Evolutionary conservation across 1,140 invertebrate genomes (phyloP).

Genomic region (Papilio glaucus): DNA sequence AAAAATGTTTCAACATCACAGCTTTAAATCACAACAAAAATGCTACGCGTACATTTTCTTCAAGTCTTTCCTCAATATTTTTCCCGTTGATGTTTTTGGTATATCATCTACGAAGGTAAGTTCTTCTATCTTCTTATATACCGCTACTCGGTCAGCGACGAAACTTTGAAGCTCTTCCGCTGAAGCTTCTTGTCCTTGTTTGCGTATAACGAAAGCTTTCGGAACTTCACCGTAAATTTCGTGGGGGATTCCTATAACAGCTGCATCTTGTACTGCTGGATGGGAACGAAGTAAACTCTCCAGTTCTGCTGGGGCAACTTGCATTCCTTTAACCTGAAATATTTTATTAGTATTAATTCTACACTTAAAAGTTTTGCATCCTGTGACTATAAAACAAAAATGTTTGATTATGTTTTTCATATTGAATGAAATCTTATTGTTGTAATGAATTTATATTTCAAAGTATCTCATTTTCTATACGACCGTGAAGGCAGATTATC

Average conservation of each 20-base stretch:
- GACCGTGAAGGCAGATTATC: too few species aligned
- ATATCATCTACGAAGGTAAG: slow-evolving; percentile 88
- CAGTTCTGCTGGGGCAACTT: slow-evolving; percentile 95
- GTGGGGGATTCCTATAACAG: slow-evolving; percentile 93
- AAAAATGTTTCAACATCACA: background rate
- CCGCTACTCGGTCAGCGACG: slow-evolving; percentile 86
- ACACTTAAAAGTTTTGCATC: background rate
- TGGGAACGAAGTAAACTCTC: slow-evolving; percentile 91
- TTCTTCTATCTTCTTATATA: slow-evolving; percentile 89
- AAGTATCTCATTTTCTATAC: too few species aligned
- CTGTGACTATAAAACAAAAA: too few species aligned
- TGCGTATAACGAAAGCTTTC: slow-evolving; percentile 87
- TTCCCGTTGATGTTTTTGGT: slow-evolving; percentile 90
- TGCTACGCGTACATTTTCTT: slow-evolving; percentile 77
- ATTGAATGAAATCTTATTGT: too few species aligned
- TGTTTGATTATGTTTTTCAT: too few species aligned
- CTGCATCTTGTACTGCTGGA: slow-evolving; percentile 90
- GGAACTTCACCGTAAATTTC: slow-evolving; percentile 91
- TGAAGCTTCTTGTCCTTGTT: slow-evolving; percentile 70
- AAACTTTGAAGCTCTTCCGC: slow-evolving; percentile 85
- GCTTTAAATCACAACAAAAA: background rate
- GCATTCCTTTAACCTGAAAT: slow-evolving; percentile 85
- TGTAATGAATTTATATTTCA: too few species aligned
- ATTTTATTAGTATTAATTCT: background rate
- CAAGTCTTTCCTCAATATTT: slow-evolving; percentile 88